phyloP scores from a whole-genome alignment of 2,888 invertebrate genomes.

The Callinectes sapidus region DNA sequence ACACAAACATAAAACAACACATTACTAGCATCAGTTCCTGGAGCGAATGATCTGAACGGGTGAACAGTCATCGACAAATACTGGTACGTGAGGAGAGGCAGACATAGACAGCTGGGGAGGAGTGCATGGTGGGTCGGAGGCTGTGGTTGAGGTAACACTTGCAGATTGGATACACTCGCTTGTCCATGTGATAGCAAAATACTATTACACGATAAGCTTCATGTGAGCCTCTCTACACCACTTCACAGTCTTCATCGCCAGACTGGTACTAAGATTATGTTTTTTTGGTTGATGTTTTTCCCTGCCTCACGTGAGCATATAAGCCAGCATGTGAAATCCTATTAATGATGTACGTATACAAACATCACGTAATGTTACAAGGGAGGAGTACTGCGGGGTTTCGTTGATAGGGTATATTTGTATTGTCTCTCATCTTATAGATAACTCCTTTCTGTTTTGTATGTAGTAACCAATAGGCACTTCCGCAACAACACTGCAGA shows the following conservation, averaged over 20 bases:
- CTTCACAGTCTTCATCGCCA: background rate
- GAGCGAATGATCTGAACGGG: background rate
- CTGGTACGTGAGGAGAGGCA: background rate
- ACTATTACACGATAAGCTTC: background rate
- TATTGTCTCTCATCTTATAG: background rate
- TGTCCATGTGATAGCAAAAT: background rate
- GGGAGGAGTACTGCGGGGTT: background rate
- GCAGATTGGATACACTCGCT: background rate
- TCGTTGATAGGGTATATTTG: background rate
- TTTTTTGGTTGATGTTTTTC: background rate
- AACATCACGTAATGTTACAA: background rate
- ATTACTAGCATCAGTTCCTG: background rate
- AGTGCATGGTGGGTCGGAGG: background rate
- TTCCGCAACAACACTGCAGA: no score
- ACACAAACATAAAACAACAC: background rate
- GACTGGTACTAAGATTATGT: background rate
- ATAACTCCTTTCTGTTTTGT: background rate
- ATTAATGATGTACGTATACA: background rate
- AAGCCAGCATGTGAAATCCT: background rate
- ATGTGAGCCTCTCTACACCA: background rate
- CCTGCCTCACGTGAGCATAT: background rate
- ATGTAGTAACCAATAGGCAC: no score
- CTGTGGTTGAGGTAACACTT: background rate
- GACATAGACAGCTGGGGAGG: background rate
- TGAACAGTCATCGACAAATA: background rate